Evolutionary conservation across 2,888 invertebrate species (phyloP).

Genomic region (Catocala sponsa): DNA sequence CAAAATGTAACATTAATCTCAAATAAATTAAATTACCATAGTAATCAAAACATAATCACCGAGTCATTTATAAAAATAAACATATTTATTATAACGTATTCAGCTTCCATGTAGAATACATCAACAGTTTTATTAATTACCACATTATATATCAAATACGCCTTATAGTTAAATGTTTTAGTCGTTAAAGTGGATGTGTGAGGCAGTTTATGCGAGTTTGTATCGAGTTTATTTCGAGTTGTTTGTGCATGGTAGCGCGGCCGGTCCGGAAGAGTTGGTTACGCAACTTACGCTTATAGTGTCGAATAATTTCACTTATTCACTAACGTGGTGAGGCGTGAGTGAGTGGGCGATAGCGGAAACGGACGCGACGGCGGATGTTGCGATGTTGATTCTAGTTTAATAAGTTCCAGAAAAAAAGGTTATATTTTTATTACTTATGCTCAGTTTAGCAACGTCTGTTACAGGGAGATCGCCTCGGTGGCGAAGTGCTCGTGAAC

Average conservation of each 20-base stretch:
- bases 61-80: background rate
- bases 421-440: background rate
- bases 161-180: too few species aligned
- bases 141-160: too few species aligned
- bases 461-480: too few species aligned
- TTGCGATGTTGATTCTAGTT: background rate
- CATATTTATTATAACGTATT: background rate
- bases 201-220: background rate
- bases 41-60: background rate
- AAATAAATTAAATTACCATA: background rate
- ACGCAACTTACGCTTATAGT: constrained; percentile 18
- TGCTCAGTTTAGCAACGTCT: background rate
- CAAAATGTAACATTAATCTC: background rate
- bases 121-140: too few species aligned
- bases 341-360: constrained; percentile 17
- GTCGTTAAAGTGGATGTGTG: background rate
- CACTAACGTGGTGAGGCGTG: constrained; percentile 5
- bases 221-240: constrained; percentile 13
- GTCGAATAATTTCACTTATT: constrained; percentile 31
- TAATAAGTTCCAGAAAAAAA: background rate
- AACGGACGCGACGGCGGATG: constrained; percentile 12
- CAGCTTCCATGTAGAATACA: background rate
- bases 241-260: constrained; percentile 7
- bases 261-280: constrained; percentile 32
- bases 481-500: too few species aligned